These are phyloP conservation scores for Ceratothoa steindachneri DNA, from an alignment of 2,888 invertebrate genomes.

Conservation along the genomic window DNA sequence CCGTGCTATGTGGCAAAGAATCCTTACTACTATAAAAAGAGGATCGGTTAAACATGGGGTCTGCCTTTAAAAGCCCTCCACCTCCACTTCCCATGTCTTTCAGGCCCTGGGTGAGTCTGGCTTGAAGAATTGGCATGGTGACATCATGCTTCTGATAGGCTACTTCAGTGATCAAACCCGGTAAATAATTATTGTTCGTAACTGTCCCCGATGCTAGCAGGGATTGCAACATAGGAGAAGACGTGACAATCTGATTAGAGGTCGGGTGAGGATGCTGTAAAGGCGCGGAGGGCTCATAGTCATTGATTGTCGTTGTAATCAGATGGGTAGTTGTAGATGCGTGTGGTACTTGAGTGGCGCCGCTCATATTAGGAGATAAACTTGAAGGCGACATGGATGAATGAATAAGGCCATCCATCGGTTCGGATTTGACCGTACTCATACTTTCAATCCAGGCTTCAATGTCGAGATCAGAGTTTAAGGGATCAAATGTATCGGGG, in stretches of 20 bases:
- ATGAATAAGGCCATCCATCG: slow-evolving; percentile 28
- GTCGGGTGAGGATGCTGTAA: slow-evolving; percentile 58
- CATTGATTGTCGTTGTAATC: slow-evolving; percentile 2
- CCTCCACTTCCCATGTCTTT: slow-evolving; percentile 35
- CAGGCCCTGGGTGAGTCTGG: slow-evolving; percentile 43
- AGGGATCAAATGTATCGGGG: slow-evolving; percentile 56
- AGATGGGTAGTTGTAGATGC: slow-evolving; percentile 36
- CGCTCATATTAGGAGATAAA: slow-evolving; percentile 30
- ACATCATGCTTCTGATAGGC: slow-evolving; percentile 29
- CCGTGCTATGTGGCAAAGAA: slow-evolving; percentile 56
- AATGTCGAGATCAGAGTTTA: slow-evolving; percentile 61
- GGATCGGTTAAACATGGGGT: slow-evolving; percentile 40
- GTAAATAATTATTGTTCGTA: slow-evolving; percentile 43
- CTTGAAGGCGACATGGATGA: slow-evolving; percentile 43
- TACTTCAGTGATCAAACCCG: slow-evolving; percentile 32
- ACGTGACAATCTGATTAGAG: slow-evolving; percentile 43
- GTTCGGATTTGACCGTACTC: slow-evolving; percentile 46
- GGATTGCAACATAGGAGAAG: slow-evolving; percentile 69
- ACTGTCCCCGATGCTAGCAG: slow-evolving; percentile 59
- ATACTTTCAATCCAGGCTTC: slow-evolving; percentile 77
- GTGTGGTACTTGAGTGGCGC: slow-evolving; percentile 36
- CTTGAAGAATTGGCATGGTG: slow-evolving; percentile 39
- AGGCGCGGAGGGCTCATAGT: slow-evolving; percentile 52
- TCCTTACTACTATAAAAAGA: slow-evolving; percentile 48
- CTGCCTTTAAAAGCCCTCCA: slow-evolving; percentile 38